Evolutionary conservation across 1,140 invertebrate species (phyloP).

Genomic region (Vanessa atalanta): DNA sequence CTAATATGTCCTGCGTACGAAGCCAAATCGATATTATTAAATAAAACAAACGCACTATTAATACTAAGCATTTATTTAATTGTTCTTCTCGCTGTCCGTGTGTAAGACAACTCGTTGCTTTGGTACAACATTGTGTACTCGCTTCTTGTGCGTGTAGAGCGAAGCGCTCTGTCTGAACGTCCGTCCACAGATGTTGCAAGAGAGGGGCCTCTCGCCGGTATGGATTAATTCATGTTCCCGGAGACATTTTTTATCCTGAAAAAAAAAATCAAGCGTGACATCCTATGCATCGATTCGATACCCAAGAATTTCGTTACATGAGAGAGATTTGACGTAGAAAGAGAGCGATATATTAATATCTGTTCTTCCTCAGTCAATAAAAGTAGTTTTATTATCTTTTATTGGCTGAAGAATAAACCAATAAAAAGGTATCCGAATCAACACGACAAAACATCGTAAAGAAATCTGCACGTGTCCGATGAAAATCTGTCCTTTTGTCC

Average conservation of each 20-base stretch:
- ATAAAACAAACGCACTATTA: background rate
- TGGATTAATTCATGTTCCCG: conserved; percentile 77
- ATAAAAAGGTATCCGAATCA: too few relatives aligned
- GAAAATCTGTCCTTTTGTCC: too few relatives aligned
- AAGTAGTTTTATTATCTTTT: too few relatives aligned
- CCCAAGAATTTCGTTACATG: too few relatives aligned
- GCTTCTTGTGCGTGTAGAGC: conserved; percentile 51
- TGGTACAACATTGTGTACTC: conserved; percentile 38
- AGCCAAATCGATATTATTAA: background rate
- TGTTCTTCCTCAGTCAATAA: too few relatives aligned
- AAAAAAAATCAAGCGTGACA: background rate
- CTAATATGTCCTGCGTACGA: background rate
- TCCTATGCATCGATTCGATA: too few relatives aligned
- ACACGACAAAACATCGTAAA: too few relatives aligned
- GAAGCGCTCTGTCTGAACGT: conserved; percentile 59
- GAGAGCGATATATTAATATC: too few relatives aligned
- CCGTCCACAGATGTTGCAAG: conserved; percentile 80
- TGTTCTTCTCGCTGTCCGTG: background rate
- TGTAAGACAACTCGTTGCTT: background rate
- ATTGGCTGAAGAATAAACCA: too few relatives aligned
- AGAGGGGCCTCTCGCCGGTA: conserved; percentile 82
- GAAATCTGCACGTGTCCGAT: too few relatives aligned
- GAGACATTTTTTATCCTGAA: conserved; percentile 62
- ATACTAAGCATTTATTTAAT: background rate
- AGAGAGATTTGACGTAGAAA: too few relatives aligned